Evolutionary conservation across 2,888 invertebrate genomes (phyloP).

Genomic region (Coremacera marginata): DNA sequence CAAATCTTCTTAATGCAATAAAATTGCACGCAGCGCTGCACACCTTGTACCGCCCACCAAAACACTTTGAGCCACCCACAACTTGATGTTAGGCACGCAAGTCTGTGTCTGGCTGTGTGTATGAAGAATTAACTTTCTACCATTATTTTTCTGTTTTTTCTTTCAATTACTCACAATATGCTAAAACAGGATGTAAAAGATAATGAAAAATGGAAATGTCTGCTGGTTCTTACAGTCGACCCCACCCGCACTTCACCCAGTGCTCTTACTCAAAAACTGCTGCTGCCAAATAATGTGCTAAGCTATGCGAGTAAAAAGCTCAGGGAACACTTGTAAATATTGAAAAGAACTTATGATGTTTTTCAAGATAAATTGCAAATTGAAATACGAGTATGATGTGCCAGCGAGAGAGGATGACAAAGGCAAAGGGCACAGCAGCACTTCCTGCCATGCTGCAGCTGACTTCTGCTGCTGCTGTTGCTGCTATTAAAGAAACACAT

Average conservation of each 20-base stretch:
- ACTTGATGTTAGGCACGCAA: not conserved
- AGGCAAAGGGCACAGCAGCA: not conserved
- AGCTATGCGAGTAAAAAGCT: not conserved
- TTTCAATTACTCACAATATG: conserved; percentile 60
- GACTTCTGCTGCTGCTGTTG: not conserved
- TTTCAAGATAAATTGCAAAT: conserved; percentile 34
- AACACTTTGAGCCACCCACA: not conserved
- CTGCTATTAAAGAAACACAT: not conserved
- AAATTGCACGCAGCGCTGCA: conserved; percentile 33
- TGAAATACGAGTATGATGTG: conserved; percentile 28
- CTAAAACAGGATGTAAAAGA: conserved; percentile 12
- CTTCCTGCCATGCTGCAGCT: not conserved
- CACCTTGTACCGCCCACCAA: not conserved
- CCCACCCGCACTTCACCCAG: not conserved
- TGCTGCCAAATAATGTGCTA: not conserved
- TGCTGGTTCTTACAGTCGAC: not conserved
- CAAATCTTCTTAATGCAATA: conserved; percentile 65
- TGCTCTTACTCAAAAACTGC: not conserved
- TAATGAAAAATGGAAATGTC: conserved; percentile 32
- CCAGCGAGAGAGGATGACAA: conserved; percentile 4
- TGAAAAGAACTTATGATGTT: conserved; percentile 33
- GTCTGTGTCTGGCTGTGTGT: conserved; percentile 28
- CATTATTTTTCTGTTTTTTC: too few relatives aligned
- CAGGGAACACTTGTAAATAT: conserved; percentile 30
- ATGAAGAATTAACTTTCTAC: conserved; percentile 64